Evolutionary conservation across 2,113 vertebrate species (phyloP), one percentile per base, ranked within the genome.

Genomic region (Greenwoodochromis staneri): DNA sequence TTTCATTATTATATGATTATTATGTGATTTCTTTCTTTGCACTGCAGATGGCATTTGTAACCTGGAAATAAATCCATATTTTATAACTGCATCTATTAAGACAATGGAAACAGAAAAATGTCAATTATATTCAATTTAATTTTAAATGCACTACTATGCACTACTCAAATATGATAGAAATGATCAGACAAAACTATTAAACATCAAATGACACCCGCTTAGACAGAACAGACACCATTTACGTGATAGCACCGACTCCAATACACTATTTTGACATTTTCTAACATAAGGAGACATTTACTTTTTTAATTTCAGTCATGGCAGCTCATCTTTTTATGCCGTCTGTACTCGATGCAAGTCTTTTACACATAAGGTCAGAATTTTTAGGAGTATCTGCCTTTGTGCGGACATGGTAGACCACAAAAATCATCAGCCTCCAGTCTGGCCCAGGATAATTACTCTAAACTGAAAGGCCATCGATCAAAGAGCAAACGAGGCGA

Each of bases 401-500:
- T 55, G 40, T 42, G 53, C 10, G 21, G 49, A 40, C 63, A 78
- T 19, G 80, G 29, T 69, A 36, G 81, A 34, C 24, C 51, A 90
- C 54, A 89, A 85, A 86, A 88, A 83, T 88, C 88, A 69, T 80
- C 69, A 31, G 80, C 71, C 57, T 85, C 27, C 66, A 17, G 82
- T 83, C 82, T 87, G 91, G 86, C 4, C 83, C 24, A 53, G 80
- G 78, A 87, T 95, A 94, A 96, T 95, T 95, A 95, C 84, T 90
- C 80, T 31, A 31, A 89, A 91, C 89, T 82, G 89, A 95, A 95
- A 95, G 92, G 93, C 92, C 92, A 96, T 94, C 88, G 91, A 96
- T 96, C 94, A 96, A 95, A 96, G 91, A 87, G 83, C 85, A 87
- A 90, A 88, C 51, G 81, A 90, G 85, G 69, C 34, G 5, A 87